Evolutionary conservation across 2,113 vertebrate species (phyloP).

Genomic region (Gymnocephalus cernua): DNA sequence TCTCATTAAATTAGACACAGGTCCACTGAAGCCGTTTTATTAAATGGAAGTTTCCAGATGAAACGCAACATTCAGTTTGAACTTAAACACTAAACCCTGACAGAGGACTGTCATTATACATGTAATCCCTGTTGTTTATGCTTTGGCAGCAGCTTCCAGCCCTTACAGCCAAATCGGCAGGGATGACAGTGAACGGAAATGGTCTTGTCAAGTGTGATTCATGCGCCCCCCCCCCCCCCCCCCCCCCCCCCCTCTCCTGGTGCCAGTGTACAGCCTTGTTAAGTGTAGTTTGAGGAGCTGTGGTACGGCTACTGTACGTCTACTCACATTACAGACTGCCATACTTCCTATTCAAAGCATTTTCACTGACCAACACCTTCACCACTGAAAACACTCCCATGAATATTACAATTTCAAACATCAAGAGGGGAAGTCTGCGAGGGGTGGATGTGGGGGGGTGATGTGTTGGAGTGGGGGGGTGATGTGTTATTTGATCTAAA

Average conservation of each 20-base stretch:
- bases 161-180: conserved; percentile 56
- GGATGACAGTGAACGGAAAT: conserved; percentile 67
- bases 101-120: conserved; percentile 32
- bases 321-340: conserved; percentile 31
- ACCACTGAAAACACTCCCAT: not conserved
- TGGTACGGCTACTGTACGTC: conserved; percentile 16
- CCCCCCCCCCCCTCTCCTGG: not conserved
- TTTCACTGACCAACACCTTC: conserved; percentile 32
- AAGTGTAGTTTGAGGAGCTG: conserved; percentile 31
- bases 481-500: conserved; percentile 27
- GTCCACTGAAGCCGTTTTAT: not conserved
- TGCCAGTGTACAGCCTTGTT: conserved; percentile 29
- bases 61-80: conserved; percentile 32
- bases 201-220: conserved; percentile 72
- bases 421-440: not conserved
- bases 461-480: not conserved
- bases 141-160: conserved; percentile 56
- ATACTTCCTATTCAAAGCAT: conserved; percentile 1
- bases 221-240: conserved; percentile 5
- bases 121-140: conserved; percentile 60
- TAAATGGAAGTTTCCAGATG: conserved; percentile 11
- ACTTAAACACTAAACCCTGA: conserved; percentile 33
- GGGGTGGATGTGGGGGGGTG: not conserved
- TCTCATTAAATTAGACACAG: conserved; percentile 16
- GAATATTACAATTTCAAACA: conserved; percentile 19